Conservation (phyloP, 1,140 invertebrate genomes). For the Diorhabda carinulata region DNA sequence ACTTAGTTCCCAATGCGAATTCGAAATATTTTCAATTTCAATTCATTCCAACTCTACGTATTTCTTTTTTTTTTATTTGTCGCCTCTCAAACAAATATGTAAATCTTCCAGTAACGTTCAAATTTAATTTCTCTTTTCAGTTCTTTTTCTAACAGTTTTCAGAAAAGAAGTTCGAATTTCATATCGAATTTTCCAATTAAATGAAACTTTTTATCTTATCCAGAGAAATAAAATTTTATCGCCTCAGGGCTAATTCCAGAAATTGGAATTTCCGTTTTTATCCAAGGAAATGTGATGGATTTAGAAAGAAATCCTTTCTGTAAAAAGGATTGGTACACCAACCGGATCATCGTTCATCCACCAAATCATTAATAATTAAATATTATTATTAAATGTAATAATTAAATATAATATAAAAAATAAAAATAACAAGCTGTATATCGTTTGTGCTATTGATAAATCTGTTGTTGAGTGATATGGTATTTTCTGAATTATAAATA, state of each 20-base stretch:
- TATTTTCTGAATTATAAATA: too few relatives aligned
- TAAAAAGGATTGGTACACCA: neutral
- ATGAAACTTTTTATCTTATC: slow-evolving; percentile 3
- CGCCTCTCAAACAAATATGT: too few relatives aligned
- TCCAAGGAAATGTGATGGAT: neutral
- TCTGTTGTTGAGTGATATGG: too few relatives aligned
- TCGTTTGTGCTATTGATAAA: too few relatives aligned
- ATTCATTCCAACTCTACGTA: too few relatives aligned
- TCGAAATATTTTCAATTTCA: too few relatives aligned
- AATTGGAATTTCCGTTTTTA: neutral
- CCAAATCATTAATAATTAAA: neutral
- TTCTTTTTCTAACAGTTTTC: neutral
- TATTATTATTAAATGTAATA: too few relatives aligned
- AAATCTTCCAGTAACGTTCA: too few relatives aligned
- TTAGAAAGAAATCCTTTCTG: neutral
- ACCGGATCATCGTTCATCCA: neutral
- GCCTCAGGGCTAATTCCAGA: neutral
- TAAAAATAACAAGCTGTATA: too few relatives aligned
- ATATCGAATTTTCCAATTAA: slow-evolving; percentile 3
- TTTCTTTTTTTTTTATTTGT: too few relatives aligned
- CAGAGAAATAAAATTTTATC: slow-evolving; percentile 3
- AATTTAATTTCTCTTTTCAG: neutral
- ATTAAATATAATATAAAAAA: too few relatives aligned
- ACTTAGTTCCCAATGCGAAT: too few relatives aligned
- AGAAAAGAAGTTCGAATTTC: neutral